Percentiles rank a stretch among this genome's conserved stretches.
Conservation (phyloP, 2,888 invertebrate genomes). For the Venustoraphidia nigricollis region DNA sequence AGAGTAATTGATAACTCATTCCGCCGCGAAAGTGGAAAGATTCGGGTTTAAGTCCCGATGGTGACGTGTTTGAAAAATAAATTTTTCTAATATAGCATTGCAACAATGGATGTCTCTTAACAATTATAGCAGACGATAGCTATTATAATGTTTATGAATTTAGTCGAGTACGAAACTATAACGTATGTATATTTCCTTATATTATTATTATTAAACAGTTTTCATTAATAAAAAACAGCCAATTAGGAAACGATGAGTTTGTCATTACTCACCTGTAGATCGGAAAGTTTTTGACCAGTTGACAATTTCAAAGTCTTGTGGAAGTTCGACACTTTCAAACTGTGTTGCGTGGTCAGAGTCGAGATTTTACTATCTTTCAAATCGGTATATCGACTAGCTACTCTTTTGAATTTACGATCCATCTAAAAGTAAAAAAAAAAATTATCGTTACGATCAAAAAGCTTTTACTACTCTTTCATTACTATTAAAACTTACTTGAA, state of each 20-base stretch:
- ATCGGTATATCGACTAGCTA: constrained; percentile 65
- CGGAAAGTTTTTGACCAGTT: constrained; percentile 67
- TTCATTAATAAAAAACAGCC: neutral
- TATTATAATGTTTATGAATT: too few species aligned
- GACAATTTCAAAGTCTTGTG: constrained; percentile 85
- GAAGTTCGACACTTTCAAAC: constrained; percentile 87
- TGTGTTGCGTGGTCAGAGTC: constrained; percentile 70
- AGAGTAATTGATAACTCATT: too few species aligned
- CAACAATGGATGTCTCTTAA: too few species aligned
- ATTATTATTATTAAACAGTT: neutral
- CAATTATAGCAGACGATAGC: too few species aligned
- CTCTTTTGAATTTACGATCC: constrained; percentile 41
- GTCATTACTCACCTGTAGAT: constrained; percentile 60
- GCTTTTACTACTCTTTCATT: constrained; percentile 4
- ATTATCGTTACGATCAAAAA: constrained; percentile 3
- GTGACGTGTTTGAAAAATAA: too few species aligned
- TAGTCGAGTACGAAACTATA: too few species aligned
- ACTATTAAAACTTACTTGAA: neutral
- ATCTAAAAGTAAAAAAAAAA: constrained; percentile 25
- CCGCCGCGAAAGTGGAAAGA: too few species aligned
- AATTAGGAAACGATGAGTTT: neutral
- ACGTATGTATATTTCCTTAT: too few species aligned
- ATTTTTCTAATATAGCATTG: too few species aligned
- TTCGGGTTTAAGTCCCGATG: too few species aligned
- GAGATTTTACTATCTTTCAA: constrained; percentile 85